Evolutionary conservation across 37 sponge, comb jelly and placozoan species (phyloP).

Genomic region (Diacarnus erythraeanus): DNA sequence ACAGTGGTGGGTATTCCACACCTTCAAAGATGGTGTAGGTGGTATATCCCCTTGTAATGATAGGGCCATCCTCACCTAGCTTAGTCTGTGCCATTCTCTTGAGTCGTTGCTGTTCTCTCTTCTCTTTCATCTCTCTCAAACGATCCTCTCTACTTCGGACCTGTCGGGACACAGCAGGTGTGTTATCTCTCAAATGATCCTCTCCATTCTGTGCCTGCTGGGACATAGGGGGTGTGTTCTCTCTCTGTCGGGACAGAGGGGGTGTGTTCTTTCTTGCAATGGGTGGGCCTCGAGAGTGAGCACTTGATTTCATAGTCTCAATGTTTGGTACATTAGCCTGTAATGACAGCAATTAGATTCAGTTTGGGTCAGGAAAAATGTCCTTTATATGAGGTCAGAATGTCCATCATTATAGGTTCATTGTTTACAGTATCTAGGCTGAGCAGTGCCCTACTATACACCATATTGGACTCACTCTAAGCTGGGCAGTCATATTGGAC

Average conservation of each 20-base stretch:
- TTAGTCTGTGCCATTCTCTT: constrained; percentile 21
- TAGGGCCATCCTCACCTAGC: constrained; percentile 7
- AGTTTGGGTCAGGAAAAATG: background rate
- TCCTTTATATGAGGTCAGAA: too few relatives aligned
- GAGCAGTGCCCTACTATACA: background rate
- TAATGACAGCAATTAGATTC: background rate
- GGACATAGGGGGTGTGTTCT: too few relatives aligned
- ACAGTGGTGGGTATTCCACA: too few relatives aligned
- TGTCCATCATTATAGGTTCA: too few relatives aligned
- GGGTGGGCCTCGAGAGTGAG: background rate
- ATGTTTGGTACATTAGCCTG: background rate
- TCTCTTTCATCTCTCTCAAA: constrained; percentile 30
- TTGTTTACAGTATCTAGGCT: too few relatives aligned
- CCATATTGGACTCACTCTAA: constrained; percentile 2
- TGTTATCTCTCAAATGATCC: background rate
- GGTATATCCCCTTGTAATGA: too few relatives aligned
- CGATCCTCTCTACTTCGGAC: background rate
- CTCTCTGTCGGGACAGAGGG: constrained; percentile 2
- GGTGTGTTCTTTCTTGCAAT: background rate
- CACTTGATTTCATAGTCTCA: background rate
- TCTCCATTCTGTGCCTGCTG: background rate
- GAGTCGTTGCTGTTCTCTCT: constrained; percentile 46
- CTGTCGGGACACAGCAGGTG: background rate
- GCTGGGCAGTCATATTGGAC: too few relatives aligned
- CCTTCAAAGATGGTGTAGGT: too few relatives aligned